Base-by-base conservation (phyloP, 2,888 invertebrate species). In the Andrena flavipes region DNA sequence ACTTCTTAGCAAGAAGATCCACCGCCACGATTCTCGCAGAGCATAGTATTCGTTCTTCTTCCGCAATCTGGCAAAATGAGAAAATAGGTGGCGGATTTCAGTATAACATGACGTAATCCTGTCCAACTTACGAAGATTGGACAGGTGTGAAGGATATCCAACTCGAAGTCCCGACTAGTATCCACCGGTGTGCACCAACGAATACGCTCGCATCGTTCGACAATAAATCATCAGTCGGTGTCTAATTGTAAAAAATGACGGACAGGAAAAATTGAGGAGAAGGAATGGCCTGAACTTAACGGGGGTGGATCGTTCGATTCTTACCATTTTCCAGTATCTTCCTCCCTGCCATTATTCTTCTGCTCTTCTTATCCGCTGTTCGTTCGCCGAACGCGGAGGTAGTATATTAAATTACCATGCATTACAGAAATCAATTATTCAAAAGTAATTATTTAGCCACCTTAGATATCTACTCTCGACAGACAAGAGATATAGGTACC, bases 181-280 rank as follows among this genome's bases (percentile, higher is more conserved):
- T 26, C 30, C 3, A 29, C 10, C 13, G 23, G n/a, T 8, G 23
- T 35, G 20, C 10, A 65, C 2, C 35, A 8, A 30, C n/a, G 23
- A n/a, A 16, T 20, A 35, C 10, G 16, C 13, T 7, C 4, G 48
- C 26, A 20, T 42, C 20, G 29, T 67, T 23, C 13, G 29, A 16
- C 42, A 71, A 80, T 84, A 80, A 78, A 76, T 84, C 73, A 76
- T 29, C 56, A 13, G n/a, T 26, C 23, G 29, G n/a, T 35, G 63
- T 54, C 20, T 76, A 82, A 70, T 75, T 70, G 73, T 78, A 70
- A 81, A 81, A 77, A 77, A 71, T 60, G 56, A 74, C 8, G 51
- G 48, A 74, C 48, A 10, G 35, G 65, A 49, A 30, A 23, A 16
- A 60, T 48, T 51, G 48, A 63, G 49, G 30, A 56, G 33, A 5